phyloP scores from a whole-genome alignment of 2,113 vertebrate genomes.

The Typhlomys cinereus region DNA sequence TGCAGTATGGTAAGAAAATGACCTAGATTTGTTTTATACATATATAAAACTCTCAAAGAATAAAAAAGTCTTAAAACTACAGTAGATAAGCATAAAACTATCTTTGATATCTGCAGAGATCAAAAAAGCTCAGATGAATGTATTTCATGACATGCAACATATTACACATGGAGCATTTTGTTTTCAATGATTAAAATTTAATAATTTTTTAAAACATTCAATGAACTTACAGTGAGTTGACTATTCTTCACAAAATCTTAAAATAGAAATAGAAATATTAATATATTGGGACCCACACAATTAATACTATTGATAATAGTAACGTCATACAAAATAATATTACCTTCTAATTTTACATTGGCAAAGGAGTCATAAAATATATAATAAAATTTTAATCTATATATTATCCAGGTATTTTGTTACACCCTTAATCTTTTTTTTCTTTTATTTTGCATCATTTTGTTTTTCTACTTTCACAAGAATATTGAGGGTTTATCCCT shows the following conservation, averaged over 20 bases:
- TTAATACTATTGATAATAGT: neutral
- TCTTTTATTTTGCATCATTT: too few species aligned
- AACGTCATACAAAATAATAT: neutral
- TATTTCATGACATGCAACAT: neutral
- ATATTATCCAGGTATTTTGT: neutral
- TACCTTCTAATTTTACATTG: neutral
- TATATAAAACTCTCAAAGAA: too few species aligned
- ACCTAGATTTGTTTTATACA: too few species aligned
- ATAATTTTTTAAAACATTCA: neutral
- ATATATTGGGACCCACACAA: neutral
- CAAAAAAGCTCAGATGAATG: neutral
- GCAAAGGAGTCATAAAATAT: neutral
- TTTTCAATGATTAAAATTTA: neutral
- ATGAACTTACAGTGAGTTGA: neutral
- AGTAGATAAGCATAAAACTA: neutral
- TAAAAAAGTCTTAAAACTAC: too few species aligned
- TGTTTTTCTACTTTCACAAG: too few species aligned
- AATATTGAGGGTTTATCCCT: too few species aligned
- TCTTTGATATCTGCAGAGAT: neutral
- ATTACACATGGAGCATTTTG: neutral
- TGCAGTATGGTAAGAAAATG: too few species aligned
- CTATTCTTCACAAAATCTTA: too few species aligned
- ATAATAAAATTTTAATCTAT: neutral
- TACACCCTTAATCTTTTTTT: too few species aligned
- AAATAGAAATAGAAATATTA: neutral